Conservation (phyloP, 2,888 invertebrate genomes). For the Rhaphigaster nebulosa region DNA sequence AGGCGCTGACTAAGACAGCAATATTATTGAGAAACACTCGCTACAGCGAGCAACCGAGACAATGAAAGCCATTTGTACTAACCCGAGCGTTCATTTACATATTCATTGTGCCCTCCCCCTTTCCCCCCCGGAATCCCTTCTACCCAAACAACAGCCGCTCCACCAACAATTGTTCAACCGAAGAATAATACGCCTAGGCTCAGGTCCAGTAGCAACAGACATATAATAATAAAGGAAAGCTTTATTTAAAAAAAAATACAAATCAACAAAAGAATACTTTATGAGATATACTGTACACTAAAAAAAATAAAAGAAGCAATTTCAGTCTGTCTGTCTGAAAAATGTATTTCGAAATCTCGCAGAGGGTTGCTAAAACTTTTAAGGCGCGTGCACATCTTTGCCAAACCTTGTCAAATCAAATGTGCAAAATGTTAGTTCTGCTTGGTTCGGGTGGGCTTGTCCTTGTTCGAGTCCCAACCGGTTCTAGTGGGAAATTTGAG, state of each 20-base stretch:
- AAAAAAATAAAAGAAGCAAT: too few relatives aligned
- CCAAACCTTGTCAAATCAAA: too few relatives aligned
- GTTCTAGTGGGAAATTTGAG: too few relatives aligned
- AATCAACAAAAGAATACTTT: neutral
- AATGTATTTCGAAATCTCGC: too few relatives aligned
- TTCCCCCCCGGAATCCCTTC: too few relatives aligned
- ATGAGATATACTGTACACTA: too few relatives aligned
- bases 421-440: too few relatives aligned
- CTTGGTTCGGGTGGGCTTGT: too few relatives aligned
- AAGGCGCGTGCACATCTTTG: too few relatives aligned
- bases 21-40: neutral
- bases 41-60: neutral
- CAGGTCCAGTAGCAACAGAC: neutral
- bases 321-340: too few relatives aligned
- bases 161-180: neutral
- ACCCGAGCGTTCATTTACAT: neutral
- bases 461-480: too few relatives aligned
- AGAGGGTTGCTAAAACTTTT: too few relatives aligned
- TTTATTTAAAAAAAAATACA: neutral
- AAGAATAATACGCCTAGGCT: neutral
- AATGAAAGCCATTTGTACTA: neutral
- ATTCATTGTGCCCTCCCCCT: neutral
- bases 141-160: neutral
- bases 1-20: neutral
- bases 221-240: neutral